Conservation (phyloP, 2,888 invertebrate genomes). For the Sialis lutaria region DNA sequence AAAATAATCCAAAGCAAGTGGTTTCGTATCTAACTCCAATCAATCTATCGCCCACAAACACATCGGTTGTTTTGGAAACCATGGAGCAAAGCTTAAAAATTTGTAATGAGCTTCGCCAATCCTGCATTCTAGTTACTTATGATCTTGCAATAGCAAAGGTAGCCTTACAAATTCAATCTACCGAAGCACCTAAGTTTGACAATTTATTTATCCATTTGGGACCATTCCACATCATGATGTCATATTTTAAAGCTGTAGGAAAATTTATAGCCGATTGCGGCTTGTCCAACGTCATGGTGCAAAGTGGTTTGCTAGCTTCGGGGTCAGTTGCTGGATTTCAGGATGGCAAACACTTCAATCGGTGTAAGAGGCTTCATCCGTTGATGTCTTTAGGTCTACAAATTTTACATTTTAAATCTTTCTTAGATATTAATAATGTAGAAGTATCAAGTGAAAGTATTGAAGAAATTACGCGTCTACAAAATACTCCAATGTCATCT, state of each 20-base stretch:
- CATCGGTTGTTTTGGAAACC: too few species aligned
- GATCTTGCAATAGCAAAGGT: too few species aligned
- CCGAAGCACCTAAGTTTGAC: too few species aligned
- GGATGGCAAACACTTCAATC: constrained; percentile 10
- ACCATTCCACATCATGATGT: constrained; percentile 14
- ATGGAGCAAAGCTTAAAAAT: too few species aligned
- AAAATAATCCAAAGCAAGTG: too few species aligned
- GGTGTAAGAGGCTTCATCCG: constrained; percentile 11
- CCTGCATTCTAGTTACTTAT: too few species aligned
- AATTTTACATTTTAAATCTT: constrained; percentile 9
- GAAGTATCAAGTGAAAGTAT: not conserved
- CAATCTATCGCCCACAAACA: too few species aligned
- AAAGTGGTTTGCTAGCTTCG: constrained; percentile 13
- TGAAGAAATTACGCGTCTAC: too few species aligned
- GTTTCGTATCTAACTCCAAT: too few species aligned
- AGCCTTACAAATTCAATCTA: too few species aligned
- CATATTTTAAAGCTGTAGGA: constrained; percentile 15
- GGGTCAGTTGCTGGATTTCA: constrained; percentile 12
- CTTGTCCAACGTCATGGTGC: constrained; percentile 11
- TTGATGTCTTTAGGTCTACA: constrained; percentile 8
- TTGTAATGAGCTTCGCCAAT: too few species aligned
- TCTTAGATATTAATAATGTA: constrained; percentile 1
- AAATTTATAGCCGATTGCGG: constrained; percentile 13
- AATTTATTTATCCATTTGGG: constrained; percentile 14
- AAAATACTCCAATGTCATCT: too few species aligned